A percentile compares a stretch with the other conserved stretches of the same genome.
These are phyloP conservation scores for Rhabdornis inornatus DNA, from an alignment of 2,113 vertebrate species.

Conservation along the genomic window DNA sequence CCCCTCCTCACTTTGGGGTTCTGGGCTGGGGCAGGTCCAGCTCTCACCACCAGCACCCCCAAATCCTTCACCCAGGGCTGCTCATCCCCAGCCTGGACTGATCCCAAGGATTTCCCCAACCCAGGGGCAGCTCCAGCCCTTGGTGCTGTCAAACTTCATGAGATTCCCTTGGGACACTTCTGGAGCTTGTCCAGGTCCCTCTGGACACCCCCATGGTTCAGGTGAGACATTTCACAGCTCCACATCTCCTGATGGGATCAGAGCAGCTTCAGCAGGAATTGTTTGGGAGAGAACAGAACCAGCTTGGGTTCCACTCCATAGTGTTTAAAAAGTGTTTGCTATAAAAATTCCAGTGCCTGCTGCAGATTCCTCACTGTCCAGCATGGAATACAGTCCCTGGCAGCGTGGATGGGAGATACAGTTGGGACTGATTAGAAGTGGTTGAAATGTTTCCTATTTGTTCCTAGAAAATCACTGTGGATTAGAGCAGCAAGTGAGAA, in stretches of 20 bases:
- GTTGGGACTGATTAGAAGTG: conserved; percentile 6
- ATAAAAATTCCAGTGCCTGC: neutral
- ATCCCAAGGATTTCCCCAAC: neutral
- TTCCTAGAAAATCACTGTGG: neutral
- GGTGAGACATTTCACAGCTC: neutral
- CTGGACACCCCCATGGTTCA: accelerated
- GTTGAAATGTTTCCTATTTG: conserved; percentile 20
- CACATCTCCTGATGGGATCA: neutral
- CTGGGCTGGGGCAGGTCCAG: neutral
- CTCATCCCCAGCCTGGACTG: neutral
- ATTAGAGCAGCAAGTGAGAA: neutral
- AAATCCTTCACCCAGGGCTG: neutral
- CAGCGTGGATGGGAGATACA: neutral
- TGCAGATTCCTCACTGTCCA: neutral
- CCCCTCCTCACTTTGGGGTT: no score
- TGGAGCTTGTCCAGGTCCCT: neutral
- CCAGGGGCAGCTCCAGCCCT: neutral
- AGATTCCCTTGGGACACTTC: neutral
- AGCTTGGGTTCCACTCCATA: neutral
- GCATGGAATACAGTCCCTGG: neutral
- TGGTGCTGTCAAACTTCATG: neutral
- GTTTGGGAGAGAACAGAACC: neutral
- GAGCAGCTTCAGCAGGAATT: neutral
- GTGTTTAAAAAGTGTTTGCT: neutral
- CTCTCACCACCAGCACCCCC: neutral